These are phyloP conservation scores for Takifugu bimaculatus DNA, from an alignment of 2,113 vertebrate species.

Conservation along the genomic window DNA sequence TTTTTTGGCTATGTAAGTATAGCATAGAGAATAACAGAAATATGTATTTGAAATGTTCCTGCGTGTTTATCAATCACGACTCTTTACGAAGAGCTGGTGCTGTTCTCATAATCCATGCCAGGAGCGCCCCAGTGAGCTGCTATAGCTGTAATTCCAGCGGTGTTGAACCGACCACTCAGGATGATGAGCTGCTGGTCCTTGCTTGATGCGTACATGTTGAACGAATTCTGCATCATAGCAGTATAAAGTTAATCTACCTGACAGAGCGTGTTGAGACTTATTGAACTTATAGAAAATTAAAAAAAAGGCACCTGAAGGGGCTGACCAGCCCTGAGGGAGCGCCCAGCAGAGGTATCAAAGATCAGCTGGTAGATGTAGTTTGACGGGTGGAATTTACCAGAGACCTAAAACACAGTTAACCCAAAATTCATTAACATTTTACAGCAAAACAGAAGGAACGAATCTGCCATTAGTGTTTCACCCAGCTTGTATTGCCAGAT, in stretches of 20 bases:
- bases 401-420: constrained; percentile 26
- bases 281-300: neutral
- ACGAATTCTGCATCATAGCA: constrained; percentile 5
- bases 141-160: neutral
- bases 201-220: constrained; percentile 37
- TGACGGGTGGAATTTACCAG: constrained; percentile 35
- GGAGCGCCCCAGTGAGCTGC: neutral
- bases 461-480: neutral
- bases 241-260: neutral
- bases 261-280: neutral
- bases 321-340: constrained; percentile 22
- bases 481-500: too few species aligned
- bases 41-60: neutral
- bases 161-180: neutral
- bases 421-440: neutral
- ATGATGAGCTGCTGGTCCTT: neutral
- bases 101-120: neutral
- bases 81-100: neutral
- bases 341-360: constrained; percentile 43
- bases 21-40: too few species aligned
- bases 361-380: constrained; percentile 42
- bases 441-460: neutral
- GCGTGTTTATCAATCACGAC: neutral
- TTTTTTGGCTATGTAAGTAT: too few species aligned
- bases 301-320: constrained; percentile 1